Percentiles rank a stretch among this genome's conserved stretches.
Conservation (phyloP, 2,113 vertebrate species). For the Phoenicopterus ruber region DNA sequence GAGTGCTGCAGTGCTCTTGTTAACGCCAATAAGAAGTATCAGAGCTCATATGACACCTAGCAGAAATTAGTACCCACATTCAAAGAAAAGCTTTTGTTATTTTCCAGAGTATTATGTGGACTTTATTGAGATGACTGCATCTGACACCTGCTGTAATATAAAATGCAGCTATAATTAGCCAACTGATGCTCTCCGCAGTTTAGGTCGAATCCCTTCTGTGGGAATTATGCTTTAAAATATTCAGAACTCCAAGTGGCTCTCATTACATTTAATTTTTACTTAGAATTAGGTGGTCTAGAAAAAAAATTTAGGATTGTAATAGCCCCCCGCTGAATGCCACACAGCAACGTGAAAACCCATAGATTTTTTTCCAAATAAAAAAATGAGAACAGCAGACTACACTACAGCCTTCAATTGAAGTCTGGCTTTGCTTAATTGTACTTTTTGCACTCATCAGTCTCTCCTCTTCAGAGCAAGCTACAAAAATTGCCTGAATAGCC, state of each 20-base stretch:
- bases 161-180: conserved; percentile 87
- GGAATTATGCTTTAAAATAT: conserved; percentile 93
- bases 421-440: conserved; percentile 97
- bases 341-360: conserved; percentile 85
- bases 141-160: conserved; percentile 86
- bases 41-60: conserved; percentile 81
- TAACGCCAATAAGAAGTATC: conserved; percentile 80
- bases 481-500: conserved; percentile 99
- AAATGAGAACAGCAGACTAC: conserved; percentile 94
- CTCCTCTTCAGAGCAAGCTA: conserved; percentile 94
- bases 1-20: conserved; percentile 78
- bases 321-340: conserved; percentile 89
- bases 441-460: conserved; percentile 98
- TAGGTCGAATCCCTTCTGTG: conserved; percentile 90
- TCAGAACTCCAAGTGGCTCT: conserved; percentile 85
- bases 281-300: conserved; percentile 87
- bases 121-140: conserved; percentile 86
- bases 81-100: conserved; percentile 85
- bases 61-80: conserved; percentile 84
- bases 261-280: conserved; percentile 87
- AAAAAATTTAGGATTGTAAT: conserved; percentile 98
- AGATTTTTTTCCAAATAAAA: conserved; percentile 90
- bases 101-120: conserved; percentile 82
- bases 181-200: conserved; percentile 84
- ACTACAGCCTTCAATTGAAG: conserved; percentile 92